Evolutionary conservation across 2,888 invertebrate species (phyloP).

Genomic region (Carterocephalus palaemon): DNA sequence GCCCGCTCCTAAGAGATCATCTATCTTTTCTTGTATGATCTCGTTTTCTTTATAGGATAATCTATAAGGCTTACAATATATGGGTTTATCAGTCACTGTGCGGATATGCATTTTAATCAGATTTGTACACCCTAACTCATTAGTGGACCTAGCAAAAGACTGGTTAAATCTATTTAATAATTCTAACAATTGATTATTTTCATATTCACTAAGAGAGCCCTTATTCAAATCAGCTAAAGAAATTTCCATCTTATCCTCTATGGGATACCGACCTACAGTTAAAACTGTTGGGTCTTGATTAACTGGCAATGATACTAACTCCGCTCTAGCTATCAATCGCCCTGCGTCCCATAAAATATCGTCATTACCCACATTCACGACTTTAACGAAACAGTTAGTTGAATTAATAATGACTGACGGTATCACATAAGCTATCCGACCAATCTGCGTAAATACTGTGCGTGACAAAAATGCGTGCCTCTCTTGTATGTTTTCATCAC

Average conservation of each 20-base stretch:
- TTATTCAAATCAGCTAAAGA: not conserved
- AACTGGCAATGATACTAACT: not conserved
- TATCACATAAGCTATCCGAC: constrained; percentile 2
- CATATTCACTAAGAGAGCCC: too few relatives aligned
- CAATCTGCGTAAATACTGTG: not conserved
- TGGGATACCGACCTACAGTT: not conserved
- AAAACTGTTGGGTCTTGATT: not conserved
- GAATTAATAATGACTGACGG: constrained; percentile 1
- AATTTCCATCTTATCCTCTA: not conserved
- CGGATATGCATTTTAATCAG: not conserved
- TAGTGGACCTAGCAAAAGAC: not conserved
- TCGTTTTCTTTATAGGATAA: not conserved
- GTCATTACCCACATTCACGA: not conserved
- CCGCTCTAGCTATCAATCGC: not conserved
- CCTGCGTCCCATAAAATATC: not conserved
- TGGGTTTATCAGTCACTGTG: not conserved
- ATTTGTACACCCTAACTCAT: not conserved
- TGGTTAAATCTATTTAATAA: not conserved
- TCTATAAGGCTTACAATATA: not conserved
- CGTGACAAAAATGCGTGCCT: not conserved
- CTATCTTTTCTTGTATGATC: not conserved
- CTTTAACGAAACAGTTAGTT: not conserved
- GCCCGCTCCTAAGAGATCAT: not conserved
- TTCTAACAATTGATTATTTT: not conserved
- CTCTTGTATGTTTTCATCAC: not conserved